Conservation (phyloP, 92 coral and sea anemone genomes). For the Porites cylindrica region DNA sequence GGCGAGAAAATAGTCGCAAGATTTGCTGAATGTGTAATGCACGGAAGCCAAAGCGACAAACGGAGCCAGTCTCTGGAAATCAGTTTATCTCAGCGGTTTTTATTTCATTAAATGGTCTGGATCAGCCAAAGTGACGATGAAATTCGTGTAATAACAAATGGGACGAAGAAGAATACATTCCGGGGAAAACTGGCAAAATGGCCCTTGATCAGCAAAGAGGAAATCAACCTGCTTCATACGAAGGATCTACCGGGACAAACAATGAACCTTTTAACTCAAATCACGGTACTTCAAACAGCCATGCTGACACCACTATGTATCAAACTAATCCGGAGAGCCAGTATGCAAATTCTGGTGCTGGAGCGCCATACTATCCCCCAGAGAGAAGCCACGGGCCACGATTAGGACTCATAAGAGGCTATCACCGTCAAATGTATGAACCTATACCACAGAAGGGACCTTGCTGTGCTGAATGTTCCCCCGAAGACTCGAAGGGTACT, state of each 20-base stretch:
- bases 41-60: background rate
- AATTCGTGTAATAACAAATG: background rate
- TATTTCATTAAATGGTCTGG: background rate
- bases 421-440: conserved; percentile 95
- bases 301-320: background rate
- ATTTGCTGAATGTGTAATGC: background rate
- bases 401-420: conserved; percentile 96
- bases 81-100: background rate
- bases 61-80: background rate
- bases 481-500: conserved; percentile 24
- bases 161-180: background rate
- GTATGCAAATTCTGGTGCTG: conserved; percentile 8
- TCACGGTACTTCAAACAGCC: conserved; percentile 16
- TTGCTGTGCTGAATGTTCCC: conserved; percentile 75
- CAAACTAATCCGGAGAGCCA: conserved; percentile 17
- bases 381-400: conserved; percentile 53
- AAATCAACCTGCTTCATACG: conserved; percentile 1
- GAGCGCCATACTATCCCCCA: conserved; percentile 27
- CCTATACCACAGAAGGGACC: conserved; percentile 45
- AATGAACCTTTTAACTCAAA: background rate
- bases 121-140: conserved; percentile 8
- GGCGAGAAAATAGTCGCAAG: background rate
- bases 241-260: conserved; percentile 3
- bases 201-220: conserved; percentile 12
- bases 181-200: conserved; percentile 15